Evolutionary conservation across 1,140 invertebrate genomes (phyloP), one percentile per base, ranked within the genome.

Genomic region (Ceratina australensis): DNA sequence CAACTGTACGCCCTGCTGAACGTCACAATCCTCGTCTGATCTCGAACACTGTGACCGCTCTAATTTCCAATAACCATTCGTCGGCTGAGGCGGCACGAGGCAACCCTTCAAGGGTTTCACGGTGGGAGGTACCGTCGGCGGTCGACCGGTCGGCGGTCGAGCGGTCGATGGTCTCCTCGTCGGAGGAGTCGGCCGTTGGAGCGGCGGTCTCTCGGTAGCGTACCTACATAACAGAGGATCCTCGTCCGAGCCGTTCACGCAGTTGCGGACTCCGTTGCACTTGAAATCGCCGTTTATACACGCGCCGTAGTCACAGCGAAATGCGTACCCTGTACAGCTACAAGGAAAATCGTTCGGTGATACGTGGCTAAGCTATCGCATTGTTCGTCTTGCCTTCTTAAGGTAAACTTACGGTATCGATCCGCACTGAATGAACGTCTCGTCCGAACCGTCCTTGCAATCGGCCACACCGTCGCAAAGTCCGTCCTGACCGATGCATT

Each of bases 221-320:
- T 69, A 12, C 50, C 50, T 8, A 67, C 91, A 91, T 4, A 85
- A 28, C n/a, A 3, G 22, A 15, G 76, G 71, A 83, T 88, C 82
- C 78, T 96, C 96, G 87, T 97, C 97, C 0, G 95, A 95, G 13
- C 93, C 93, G 89, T 96, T 95, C 0, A 86, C 87, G 87, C 96
- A 97, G 75, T 97, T 93, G 33, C 67, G 79, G 7, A 88, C 80
- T 1, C 93, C 92, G 86, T 97, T 92, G 82, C 95, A 95, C 54
- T 91, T 92, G 4, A 91, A 81, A 72, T 93, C 87, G 3, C 89
- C 89, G 18, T 92, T 88, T 10, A 95, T 94, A 81, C 95, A 95
- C 10, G 91, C 93, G 13, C 95, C 94, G 68, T 94, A 95, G 8
- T 89, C 81, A 80, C 95, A 95, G n/a, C 91, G 93, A 81, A 94